Evolutionary conservation across 1,140 invertebrate species (phyloP).

Genomic region (Thereuonema tuberculata): DNA sequence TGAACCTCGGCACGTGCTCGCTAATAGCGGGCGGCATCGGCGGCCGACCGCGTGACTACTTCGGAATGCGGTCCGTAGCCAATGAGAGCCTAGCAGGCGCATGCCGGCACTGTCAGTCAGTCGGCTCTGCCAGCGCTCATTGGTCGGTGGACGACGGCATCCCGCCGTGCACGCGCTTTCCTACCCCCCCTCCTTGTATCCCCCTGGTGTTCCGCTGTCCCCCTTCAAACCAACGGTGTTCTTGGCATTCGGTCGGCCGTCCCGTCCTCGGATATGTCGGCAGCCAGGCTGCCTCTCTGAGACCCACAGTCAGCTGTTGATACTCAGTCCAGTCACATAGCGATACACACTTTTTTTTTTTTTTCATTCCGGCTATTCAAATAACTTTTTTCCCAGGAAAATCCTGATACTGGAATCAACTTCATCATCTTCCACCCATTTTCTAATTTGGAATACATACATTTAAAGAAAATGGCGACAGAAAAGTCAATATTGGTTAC

Average conservation of each 20-base stretch:
- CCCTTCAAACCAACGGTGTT: too few species aligned
- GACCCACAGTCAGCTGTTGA: not conserved
- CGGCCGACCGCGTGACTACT: not conserved
- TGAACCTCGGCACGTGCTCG: not conserved
- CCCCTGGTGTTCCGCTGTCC: not conserved
- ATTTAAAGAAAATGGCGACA: not conserved
- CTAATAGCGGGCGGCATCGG: not conserved
- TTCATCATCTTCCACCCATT: not conserved
- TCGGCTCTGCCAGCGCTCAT: not conserved
- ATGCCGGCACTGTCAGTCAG: not conserved
- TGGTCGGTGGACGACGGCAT: not conserved
- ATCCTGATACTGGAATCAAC: not conserved
- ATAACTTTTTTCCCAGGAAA: not conserved
- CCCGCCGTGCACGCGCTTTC: not conserved
- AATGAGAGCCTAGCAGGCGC: not conserved
- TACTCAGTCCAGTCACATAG: not conserved
- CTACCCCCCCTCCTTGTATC: not conserved
- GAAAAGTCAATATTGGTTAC: not conserved
- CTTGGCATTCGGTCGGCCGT: too few species aligned
- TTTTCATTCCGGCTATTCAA: not conserved
- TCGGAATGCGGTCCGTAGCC: not conserved
- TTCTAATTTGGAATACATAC: not conserved
- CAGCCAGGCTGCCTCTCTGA: not conserved
- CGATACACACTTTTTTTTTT: not conserved
- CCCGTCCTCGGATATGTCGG: too few species aligned